Evolutionary conservation across 2,113 vertebrate species (phyloP).

Genomic region (Melanocharis versteri): DNA sequence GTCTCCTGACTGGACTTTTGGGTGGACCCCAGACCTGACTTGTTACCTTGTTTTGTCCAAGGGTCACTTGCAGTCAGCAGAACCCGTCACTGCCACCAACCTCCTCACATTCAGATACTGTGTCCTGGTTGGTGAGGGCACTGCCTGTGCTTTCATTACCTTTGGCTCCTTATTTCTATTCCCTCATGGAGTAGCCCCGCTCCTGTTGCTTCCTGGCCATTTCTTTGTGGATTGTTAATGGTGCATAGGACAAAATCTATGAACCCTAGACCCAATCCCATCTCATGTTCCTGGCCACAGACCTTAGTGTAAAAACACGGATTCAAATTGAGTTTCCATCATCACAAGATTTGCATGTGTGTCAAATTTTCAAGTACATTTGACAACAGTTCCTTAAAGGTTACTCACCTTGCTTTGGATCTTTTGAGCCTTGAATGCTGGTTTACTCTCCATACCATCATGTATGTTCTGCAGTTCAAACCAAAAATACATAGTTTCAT

Average conservation of each 20-base stretch:
- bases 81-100: not conserved
- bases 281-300: not conserved
- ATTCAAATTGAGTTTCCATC: not conserved
- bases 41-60: not conserved
- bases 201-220: not conserved
- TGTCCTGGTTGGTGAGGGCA: not conserved
- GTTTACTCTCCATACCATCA: not conserved
- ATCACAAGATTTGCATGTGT: not conserved
- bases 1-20: not conserved
- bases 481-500: not conserved
- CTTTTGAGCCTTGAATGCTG: slow-evolving; percentile 45
- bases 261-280: not conserved
- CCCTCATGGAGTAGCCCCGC: not conserved
- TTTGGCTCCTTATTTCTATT: not conserved
- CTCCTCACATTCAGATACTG: not conserved
- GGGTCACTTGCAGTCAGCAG: not conserved
- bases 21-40: not conserved
- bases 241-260: not conserved
- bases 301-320: not conserved
- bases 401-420: slow-evolving; percentile 45
- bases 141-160: not conserved
- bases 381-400: not conserved
- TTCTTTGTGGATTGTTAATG: not conserved
- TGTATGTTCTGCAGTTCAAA: not conserved
- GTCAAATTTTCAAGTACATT: not conserved